Base-by-base conservation (phyloP, 2,888 invertebrate genomes). In the Noctua janthina region DNA sequence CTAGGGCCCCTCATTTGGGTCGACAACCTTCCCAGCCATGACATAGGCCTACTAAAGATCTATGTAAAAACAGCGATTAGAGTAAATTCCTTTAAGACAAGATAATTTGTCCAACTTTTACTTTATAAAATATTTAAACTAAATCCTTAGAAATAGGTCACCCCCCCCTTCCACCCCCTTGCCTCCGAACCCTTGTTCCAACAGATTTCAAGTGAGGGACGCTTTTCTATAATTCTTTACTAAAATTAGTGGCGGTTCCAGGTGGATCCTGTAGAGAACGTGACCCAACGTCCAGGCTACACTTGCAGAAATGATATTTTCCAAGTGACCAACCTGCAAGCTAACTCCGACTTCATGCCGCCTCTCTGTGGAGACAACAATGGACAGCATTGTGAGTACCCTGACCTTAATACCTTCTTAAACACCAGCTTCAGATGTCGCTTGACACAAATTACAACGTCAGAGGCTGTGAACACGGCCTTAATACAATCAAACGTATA, bases 291-390 rank as follows among this genome's bases (percentile, higher is more conserved):
- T 39, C 96, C 96, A 13, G 97, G 96, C 0, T 97, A 93, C 91
- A 92, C 94, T 5, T 97, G 97, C 92, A 92, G 95, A 17, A 96
- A 96, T 78, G 97, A 97, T 85, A 95, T 96, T 85, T 96, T 97
- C 94, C 96, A 95, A 89, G 95, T 97, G 5, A 95, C 95, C 77
- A 96, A 97, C 85, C 89, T 97, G 1, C 95, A 96, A 43, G 96
- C 97, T n/a, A 96, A 96, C 90, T 95, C 96, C 0, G 97, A 97
- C 87, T 90, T 94, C 83, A 77, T 97, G n/a, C 97, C 97, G 0
- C 92, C 96, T 0, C 91, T 98, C 1, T 98, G 98, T 80, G 98
- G 98, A 6, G 97, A 97, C 87, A 98, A 98, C 87, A 97, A 95
- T 67, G 97, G 97, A 20, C 98, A 98, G 82, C 98, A 98, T 89